These are phyloP conservation scores for Tringa solitaria DNA, from an alignment of 2,113 vertebrate genomes.

Conservation along the genomic window DNA sequence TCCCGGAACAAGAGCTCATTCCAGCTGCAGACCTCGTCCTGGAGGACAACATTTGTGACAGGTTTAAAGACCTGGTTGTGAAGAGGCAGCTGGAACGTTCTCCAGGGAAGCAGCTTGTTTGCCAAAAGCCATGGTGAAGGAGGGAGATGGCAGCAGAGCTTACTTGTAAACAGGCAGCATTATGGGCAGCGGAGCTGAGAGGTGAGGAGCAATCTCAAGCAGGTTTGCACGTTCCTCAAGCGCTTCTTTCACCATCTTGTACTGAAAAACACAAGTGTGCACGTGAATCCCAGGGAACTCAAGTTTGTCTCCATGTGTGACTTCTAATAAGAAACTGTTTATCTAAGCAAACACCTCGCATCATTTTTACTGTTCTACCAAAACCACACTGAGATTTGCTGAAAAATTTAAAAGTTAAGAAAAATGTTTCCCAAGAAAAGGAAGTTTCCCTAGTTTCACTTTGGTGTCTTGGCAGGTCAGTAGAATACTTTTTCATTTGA, in stretches of 20 bases:
- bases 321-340: not conserved
- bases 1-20: not conserved
- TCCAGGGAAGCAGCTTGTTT: not conserved
- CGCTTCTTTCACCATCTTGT: conserved; percentile 94
- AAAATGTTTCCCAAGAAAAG: not conserved
- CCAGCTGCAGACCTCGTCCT: not conserved
- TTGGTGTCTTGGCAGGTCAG: not conserved
- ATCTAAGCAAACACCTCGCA: not conserved
- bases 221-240: conserved; percentile 92
- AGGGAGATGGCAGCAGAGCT: conserved; percentile 14
- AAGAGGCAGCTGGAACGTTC: not conserved
- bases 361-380: not conserved
- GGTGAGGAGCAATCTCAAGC: conserved; percentile 91
- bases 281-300: not conserved
- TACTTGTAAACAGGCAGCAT: conserved; percentile 99
- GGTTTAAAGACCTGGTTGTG: not conserved
- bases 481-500: fast-evolving
- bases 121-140: not conserved
- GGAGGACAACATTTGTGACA: not conserved
- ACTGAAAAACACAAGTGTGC: conserved; percentile 73
- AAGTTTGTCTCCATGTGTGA: not conserved
- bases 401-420: not conserved
- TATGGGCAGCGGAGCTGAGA: conserved; percentile 90
- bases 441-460: not conserved
- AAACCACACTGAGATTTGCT: fast-evolving